Base-by-base conservation (phyloP, 2,113 vertebrate genomes). In the Podiceps cristatus region DNA sequence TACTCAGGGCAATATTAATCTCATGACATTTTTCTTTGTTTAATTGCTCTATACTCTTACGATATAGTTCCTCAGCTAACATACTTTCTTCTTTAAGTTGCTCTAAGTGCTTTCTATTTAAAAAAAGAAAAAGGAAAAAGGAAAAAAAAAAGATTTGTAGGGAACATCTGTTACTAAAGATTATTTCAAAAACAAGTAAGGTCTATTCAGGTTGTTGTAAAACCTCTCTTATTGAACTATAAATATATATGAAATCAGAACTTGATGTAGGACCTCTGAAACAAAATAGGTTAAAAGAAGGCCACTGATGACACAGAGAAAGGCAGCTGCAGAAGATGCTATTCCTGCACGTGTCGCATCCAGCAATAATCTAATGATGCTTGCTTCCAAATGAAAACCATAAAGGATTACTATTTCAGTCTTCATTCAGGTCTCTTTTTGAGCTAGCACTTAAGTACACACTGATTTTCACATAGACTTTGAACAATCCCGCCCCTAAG, bases 1-100 rank as follows among this genome's bases (percentile, higher is more conserved):
- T n/a, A 33, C 35, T 53, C 35, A 94, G 88, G 78, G 80, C 95
- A 35, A 45, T 3, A 4, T 79, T 95, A 79, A 98, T 86, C 62
- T 97, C 89, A 13, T 87, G 33, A 37, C 73, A 55, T 74, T 96
- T 98, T 76, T 95, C 82, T 78, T 84, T 93, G 24, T 87, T 74
- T 71, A 98, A 7, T 27, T 93, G 68, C 22, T 72, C 78, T 74
- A 97, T 5, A 25, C 7, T 94, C 62, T 85, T 78, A 50, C 20
- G 90, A 82, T 96, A 75, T 13, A 90, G 92, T 28, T 96, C 76
- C 9, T 74, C 18, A 69, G 74, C 81, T 29, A 93, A 25, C 7
- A 56, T 1, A 12, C 75, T 84, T 76, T 84, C 72, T 75, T 27
- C 72, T 60, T 88, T 7, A 23, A 98, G 49, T 63, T 98, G 93